Conservation (phyloP, 2,113 vertebrate species). For the Cromileptes altivelis region DNA sequence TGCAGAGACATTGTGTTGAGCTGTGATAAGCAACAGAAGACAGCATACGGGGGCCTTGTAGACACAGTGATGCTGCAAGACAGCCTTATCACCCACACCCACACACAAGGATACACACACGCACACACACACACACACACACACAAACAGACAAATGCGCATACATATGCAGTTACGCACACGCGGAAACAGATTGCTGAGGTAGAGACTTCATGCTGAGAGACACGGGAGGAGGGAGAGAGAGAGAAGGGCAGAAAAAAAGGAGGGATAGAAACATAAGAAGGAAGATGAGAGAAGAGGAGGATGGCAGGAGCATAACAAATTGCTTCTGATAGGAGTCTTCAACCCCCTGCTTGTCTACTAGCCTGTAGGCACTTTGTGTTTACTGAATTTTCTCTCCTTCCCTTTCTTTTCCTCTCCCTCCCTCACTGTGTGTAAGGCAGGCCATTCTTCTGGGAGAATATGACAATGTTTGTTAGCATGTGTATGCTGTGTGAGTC, state of each 20-base stretch:
- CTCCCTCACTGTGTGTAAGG: constrained; percentile 26
- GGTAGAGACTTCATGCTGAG: constrained; percentile 72
- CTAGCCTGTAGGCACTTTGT: constrained; percentile 74
- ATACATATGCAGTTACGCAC: constrained; percentile 1
- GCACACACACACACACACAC: background rate
- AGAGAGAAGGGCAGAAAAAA: constrained; percentile 44
- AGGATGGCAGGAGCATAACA: constrained; percentile 77
- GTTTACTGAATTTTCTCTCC: constrained; percentile 67
- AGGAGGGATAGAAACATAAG: constrained; percentile 65
- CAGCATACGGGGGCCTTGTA: constrained; percentile 76
- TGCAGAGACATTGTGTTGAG: constrained; percentile 80
- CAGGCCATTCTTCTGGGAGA: constrained; percentile 18
- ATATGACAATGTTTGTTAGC: constrained; percentile 8
- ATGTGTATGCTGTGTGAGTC: background rate
- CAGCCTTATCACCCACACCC: constrained; percentile 78
- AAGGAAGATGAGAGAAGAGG: constrained; percentile 70
- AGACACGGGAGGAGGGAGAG: constrained; percentile 62
- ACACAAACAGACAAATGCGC: constrained; percentile 16
- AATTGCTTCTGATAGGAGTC: constrained; percentile 80
- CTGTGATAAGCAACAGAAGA: constrained; percentile 81
- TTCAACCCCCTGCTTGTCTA: constrained; percentile 71
- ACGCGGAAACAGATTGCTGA: constrained; percentile 63
- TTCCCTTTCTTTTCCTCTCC: constrained; percentile 32
- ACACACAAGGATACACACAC: constrained; percentile 62
- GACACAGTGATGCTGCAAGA: constrained; percentile 81